These are phyloP conservation scores for Protaetia brevitarsis DNA, from an alignment of 1,140 invertebrate genomes.

Conservation along the genomic window DNA sequence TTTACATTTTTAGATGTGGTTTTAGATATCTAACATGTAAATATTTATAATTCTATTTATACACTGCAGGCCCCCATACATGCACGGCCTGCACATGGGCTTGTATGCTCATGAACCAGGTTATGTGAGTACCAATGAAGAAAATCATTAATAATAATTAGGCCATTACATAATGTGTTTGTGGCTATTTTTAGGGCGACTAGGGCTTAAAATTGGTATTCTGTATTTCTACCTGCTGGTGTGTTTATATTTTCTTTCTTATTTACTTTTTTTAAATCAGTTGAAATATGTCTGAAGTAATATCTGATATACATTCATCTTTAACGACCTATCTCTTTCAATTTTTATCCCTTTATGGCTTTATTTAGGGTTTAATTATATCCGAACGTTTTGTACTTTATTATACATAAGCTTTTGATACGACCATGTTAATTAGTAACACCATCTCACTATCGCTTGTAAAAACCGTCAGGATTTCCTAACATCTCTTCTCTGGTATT, in stretches of 20 bases:
- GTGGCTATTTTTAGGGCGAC: constrained; percentile 16
- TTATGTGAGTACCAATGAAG: background rate
- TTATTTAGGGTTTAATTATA: constrained; percentile 2
- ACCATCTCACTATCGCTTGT: background rate
- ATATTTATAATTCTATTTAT: constrained; percentile 17
- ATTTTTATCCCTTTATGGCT: background rate
- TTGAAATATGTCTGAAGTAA: too few relatives aligned
- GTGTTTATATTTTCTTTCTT: background rate
- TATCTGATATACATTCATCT: too few relatives aligned
- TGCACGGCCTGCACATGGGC: background rate
- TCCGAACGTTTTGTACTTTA: background rate
- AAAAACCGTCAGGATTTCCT: background rate
- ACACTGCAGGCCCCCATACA: background rate
- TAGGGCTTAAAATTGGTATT: background rate
- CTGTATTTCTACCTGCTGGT: background rate
- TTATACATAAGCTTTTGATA: constrained; percentile 9
- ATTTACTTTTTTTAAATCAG: too few relatives aligned
- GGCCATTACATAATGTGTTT: constrained; percentile 22
- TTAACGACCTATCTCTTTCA: too few relatives aligned
- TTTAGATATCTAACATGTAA: constrained; percentile 17
- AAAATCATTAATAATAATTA: constrained; percentile 18
- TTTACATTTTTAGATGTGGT: constrained; percentile 20
- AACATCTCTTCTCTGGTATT: too few relatives aligned
- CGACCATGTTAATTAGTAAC: background rate
- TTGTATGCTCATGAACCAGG: background rate